These are phyloP conservation scores for Piprites chloris DNA, from an alignment of 2,113 vertebrate genomes.

Conservation along the genomic window DNA sequence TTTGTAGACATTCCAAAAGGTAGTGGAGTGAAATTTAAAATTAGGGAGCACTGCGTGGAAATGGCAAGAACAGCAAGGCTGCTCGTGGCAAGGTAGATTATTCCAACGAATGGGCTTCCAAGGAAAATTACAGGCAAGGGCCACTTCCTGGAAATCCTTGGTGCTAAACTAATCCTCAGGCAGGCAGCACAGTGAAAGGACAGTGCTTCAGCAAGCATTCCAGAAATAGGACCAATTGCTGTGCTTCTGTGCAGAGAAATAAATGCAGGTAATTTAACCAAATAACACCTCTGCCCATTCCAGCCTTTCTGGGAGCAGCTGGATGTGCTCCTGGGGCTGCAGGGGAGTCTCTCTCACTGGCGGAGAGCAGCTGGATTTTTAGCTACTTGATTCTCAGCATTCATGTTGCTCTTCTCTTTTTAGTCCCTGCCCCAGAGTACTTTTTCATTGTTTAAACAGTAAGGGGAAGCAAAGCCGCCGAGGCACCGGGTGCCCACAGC, in stretches of 20 bases:
- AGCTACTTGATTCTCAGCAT: background rate
- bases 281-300: background rate
- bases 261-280: background rate
- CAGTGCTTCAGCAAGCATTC: background rate
- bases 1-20: background rate
- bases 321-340: background rate
- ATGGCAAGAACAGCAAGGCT: background rate
- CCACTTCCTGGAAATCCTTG: background rate
- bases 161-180: background rate
- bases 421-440: background rate
- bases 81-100: background rate
- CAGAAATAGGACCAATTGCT: background rate
- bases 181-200: background rate
- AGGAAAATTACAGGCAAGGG: background rate
- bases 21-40: background rate
- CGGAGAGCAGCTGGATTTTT: background rate
- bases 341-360: fast-evolving
- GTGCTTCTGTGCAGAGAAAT: background rate
- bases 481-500: background rate
- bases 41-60: background rate
- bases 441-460: background rate
- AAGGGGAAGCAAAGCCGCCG: background rate
- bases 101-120: background rate
- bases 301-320: background rate
- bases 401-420: background rate